Base-by-base conservation (phyloP, 2,888 invertebrate genomes). In the Brachyptera putata region DNA sequence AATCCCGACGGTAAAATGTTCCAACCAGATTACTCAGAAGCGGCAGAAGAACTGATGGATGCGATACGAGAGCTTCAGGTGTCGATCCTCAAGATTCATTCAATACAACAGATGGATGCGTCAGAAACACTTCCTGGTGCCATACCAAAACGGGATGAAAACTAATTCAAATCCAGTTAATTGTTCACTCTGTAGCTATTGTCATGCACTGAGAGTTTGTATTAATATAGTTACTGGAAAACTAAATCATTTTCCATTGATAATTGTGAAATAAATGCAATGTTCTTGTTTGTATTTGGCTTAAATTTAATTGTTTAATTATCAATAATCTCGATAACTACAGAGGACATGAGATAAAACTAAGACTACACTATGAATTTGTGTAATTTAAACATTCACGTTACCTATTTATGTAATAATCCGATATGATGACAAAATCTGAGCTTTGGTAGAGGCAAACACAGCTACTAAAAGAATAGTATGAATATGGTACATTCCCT, bases 1-100 rank as follows among this genome's bases (percentile, higher is more conserved):
- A 87, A 87, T 72, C 84, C 86, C 0, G 82, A 80, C 65, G 87
- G 86, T 0, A 83, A 81, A 72, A 84, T 85, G 82, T 79, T 85
- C 60, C 83, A 85, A 70, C 85, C 85, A 1, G 82, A 84, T 34
- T 84, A 80, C 69, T 83, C 81, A 61, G 73, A 79, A 30, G 78
- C 80, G 67, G 82, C 83, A 21, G 81, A 81, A 65, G 73, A 70
- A 57, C 63, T 81, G 11, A 65, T 82, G 63, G 77, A 78, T 18
- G 76, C 76, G 65, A 77, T 81, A 13, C 77, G 78, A 67, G 72
- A 76, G 56, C 70, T 80, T 11, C 77, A 79, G 61, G 73, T 75
- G 22, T 34, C 58, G 1, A 24, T 50, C 1, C 2, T 34, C 14
- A 26, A 50, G 18, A 50, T 50, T n/a, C 22, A 24, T 30, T 50